Base-by-base conservation (phyloP, 2,113 vertebrate species). In the Rhipidura dahli region DNA sequence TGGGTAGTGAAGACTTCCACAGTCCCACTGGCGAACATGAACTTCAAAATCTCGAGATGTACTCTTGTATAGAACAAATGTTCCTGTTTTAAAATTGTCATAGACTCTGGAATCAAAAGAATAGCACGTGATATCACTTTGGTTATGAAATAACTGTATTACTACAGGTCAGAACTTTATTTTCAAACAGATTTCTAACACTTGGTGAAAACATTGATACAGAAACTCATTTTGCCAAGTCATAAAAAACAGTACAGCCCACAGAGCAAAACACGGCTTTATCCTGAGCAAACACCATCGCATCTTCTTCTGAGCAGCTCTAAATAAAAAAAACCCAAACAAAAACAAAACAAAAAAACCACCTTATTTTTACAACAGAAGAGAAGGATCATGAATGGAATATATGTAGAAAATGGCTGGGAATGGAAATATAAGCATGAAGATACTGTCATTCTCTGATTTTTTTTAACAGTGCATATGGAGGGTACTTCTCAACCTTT, bases 1-100 rank as follows among this genome's bases (percentile, higher is more conserved):
- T 15, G 98, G 96, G 51, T 98, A 97, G 35, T 97, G 94, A 82
- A 98, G 75, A 49, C 98, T 98, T 92, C 99, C 98, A n/a, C 99
- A 99, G 91, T 99, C 98, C 99, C 99, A 99, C 60, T 99, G 99
- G 30, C 98, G 98, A 42, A 99, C 98, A 0, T 99, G 99, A 45
- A 99, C 98, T 96, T 99, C 99, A 80, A 98, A 99, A 22, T 98
- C 98, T 96, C 98, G 96, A 56, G 96, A 85, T 0, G 70, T 85
- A 88, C 99, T 99, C 96, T 98, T 98, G 69, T 98, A 99, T 27
- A 99, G 98, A 37, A 99, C 97, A 95, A 99, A 99, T 2, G 99
- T 99, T 78, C 99, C 99, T 6, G 98, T 98, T 69, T 98, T 98
- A 97, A 95, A 98, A 97, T 99, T 99, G 66, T 99, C 99, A 66